Evolutionary conservation across 2,797 vertebrate genomes (phyloP), one percentile per base, ranked within the genome.

Genomic region (Sphaeramia orbicularis): DNA sequence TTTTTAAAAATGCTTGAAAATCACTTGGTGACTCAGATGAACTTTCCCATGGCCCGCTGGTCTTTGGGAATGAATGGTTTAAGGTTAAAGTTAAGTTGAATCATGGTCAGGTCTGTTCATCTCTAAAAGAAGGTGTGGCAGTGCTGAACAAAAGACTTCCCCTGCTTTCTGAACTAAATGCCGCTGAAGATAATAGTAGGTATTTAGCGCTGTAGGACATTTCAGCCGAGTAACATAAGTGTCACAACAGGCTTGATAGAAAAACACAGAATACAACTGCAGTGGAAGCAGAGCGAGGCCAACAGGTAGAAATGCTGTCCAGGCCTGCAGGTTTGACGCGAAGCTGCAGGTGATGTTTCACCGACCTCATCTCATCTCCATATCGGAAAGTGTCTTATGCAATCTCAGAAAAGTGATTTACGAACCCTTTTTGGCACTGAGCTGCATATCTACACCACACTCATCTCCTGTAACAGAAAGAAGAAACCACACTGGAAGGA

Each of bases 331-430:
- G 32, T 76, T 57, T 36, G 11, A 42, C 18, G 65, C 10, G 4
- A 27, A 18, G 76, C 86, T 83, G 74, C 68, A 1, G 71, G 84
- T 65, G 47, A 71, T 76, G 73, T 87, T 89, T 76, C 86, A 70
- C 53, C 61, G 4, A 66, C 36, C 67, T 45, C 53, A 73, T 64
- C 70, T 72, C 62, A 43, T 83, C 53, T 69, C 10, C 65, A 59
- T 65, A 19, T 24, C 63, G 65, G 69, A 73, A 71, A 80, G 53
- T 49, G 40, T 74, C 70, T 84, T 52, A 52, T 64, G 79, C 69
- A 87, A 77, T 52, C 58, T 57, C 16, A 71, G 66, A 40, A 48
- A 51, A 66, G 43, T 74, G 80, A 90, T 90, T 89, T 78, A 89
- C 4, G 70, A 77, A 51, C 36, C 30, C 14, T 48, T 19, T 68